Base-by-base conservation (phyloP, 2,797 vertebrate species). In the Epinephelus malabaricus region DNA sequence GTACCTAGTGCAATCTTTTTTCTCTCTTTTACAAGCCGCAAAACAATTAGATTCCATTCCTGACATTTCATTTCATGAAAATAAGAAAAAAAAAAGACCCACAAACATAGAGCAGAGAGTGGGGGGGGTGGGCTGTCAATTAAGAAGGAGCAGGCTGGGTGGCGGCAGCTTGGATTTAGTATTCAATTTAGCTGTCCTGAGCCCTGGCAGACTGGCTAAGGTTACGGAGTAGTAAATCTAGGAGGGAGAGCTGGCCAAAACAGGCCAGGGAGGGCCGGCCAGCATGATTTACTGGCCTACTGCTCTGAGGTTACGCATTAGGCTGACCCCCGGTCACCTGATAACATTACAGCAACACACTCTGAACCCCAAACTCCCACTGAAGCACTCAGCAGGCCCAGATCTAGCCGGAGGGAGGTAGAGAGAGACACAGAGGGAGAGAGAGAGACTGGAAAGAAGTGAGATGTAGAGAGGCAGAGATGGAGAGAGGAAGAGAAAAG, bases 161-260 rank as follows among this genome's bases (percentile, higher is more conserved):
- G 91, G 92, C 89, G 86, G 91, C 85, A 82, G 91, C 91, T 92
- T 95, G 92, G 94, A 96, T 96, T 96, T 96, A 96, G 94, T 95
- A 95, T 95, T 96, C 93, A 95, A 96, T 96, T 96, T 96, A 95
- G 93, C 91, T 84, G 93, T 93, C 89, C 92, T 94, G 93, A 92
- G 92, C 90, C 89, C 90, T 94, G 91, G 88, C 94, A 95, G 94
- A 94, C 93, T 92, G 94, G 94, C 90, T 94, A 93, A 92, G 94
- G 93, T 94, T 95, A 95, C 93, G 85, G 88, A 93, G 95, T 93
- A 94, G 93, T 96, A 96, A 96, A 96, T 96, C 93, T 95, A 89
- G 73, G 78, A 78, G 81, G 88, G 89, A 90, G 92, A 92, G 91
- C 87, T 74, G 87, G 92, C 90, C 92, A 92, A 93, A 93, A 92